Evolutionary conservation across 2,888 invertebrate species (phyloP), one percentile per base, ranked within the genome.

Genomic region (Andrena trimmerana): DNA sequence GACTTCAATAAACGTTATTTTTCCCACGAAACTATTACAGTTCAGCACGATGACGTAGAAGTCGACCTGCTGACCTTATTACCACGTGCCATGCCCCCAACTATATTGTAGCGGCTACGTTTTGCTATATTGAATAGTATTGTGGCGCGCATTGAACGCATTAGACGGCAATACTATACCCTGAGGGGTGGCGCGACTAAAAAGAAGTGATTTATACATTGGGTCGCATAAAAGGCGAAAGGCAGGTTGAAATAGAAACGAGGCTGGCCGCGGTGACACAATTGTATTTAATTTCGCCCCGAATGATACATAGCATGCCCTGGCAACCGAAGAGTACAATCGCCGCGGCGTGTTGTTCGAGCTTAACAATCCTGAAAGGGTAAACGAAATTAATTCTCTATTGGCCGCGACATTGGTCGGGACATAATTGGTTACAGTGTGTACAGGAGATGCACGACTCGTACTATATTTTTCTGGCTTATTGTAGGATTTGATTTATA

Each of bases 91-190:
- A 52, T 50, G 50, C 52, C 63, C 24, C 42, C 20, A 48, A 63
- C 54, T 76, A 60, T 72, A 84, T 84, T 82, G 79, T 76, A 20
- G 27, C 24, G 8, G 50, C 24, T 70, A 59, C 66, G 77, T 84
- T 76, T 82, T 65, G 60, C 62, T 62, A 70, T 67, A 82, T 84
- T 69, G 86, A 84, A 87, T 80, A 77, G 67, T 71, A 72, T 68
- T 77, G 65, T 68, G 63, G 67, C 36, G 54, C 48, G 54, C 82
- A 70, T 86, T 84, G 77, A 82, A 82, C 81, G 65, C 78, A 80
- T 87, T 72, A 81, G 81, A 65, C 63, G 54, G 59, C 42, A 36
- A 20, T 67, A 60, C 48, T 24, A 36, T 59, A 52, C 13, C 33
- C 8, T 48, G 16, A 36, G 24, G 68, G 57, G 63, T 36, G 50